Evolutionary conservation across 2,888 invertebrate genomes (phyloP).

Genomic region (Xanthia icteritia): DNA sequence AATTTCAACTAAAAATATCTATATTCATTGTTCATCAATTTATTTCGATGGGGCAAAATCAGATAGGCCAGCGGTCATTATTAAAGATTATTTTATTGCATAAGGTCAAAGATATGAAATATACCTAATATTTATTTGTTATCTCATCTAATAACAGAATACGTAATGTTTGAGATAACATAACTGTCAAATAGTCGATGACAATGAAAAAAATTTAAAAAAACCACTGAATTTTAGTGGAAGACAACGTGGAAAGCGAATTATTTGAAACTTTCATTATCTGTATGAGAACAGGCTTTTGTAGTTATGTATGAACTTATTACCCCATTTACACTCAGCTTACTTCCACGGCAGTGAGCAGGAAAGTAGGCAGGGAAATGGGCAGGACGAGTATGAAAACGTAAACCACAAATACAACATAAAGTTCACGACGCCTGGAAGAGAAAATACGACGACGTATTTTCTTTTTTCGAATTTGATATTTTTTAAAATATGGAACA

Average conservation of each 20-base stretch:
- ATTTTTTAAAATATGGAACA: no score
- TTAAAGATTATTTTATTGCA: conserved; percentile 9
- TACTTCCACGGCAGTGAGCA: no score
- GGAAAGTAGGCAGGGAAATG: no score
- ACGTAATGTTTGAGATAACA: conserved; percentile 6
- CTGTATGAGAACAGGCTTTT: neutral
- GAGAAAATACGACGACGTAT: no score
- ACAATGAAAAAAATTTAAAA: neutral
- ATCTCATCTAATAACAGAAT: conserved; percentile 24
- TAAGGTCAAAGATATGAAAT: conserved; percentile 26
- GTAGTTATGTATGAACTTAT: neutral
- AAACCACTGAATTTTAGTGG: no score
- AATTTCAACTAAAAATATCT: neutral
- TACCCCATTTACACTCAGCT: no score
- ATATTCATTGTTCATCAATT: neutral
- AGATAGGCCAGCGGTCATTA: conserved; percentile 13
- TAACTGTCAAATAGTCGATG: conserved; percentile 2
- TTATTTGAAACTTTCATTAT: neutral
- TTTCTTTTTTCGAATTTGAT: no score
- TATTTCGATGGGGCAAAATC: neutral
- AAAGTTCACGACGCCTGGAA: no score
- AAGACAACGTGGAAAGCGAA: no score
- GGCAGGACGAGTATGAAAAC: no score
- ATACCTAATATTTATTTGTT: conserved; percentile 17
- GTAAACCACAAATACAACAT: no score